A percentile compares a stretch with the other conserved stretches of the same genome.
Evolutionary conservation across 1,140 invertebrate species (phyloP).

Genomic region (Heterodera schachtii): DNA sequence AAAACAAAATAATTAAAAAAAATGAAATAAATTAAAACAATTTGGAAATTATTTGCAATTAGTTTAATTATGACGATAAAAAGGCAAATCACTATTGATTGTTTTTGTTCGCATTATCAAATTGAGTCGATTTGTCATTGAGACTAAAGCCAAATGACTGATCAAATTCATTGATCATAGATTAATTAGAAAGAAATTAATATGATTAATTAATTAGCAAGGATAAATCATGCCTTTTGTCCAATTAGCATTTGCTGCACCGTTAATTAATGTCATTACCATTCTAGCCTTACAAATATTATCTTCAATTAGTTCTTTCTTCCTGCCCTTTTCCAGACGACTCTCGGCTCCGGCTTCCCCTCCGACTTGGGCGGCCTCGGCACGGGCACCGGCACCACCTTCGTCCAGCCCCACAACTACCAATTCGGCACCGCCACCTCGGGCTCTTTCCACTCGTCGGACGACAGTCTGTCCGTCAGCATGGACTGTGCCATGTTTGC

Average conservation of each 20-base stretch:
- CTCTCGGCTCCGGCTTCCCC: background rate
- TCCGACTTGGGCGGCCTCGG: constrained; percentile 26
- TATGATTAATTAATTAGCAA: too few relatives aligned
- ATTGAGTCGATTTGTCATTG: too few relatives aligned
- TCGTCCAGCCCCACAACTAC: constrained; percentile 53
- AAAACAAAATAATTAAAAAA: background rate
- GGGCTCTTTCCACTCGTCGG: constrained; percentile 44
- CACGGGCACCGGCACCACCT: constrained; percentile 11
- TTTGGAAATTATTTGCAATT: too few relatives aligned
- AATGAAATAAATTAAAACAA: too few relatives aligned
- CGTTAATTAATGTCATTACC: background rate
- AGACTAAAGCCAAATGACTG: too few relatives aligned
- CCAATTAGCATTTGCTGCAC: too few relatives aligned
- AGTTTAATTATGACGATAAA: too few relatives aligned
- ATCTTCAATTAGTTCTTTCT: background rate
- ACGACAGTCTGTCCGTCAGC: constrained; percentile 38
- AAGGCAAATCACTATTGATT: too few relatives aligned
- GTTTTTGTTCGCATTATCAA: too few relatives aligned
- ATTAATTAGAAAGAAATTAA: too few relatives aligned
- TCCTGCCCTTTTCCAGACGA: background rate
- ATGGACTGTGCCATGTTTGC: constrained; percentile 47
- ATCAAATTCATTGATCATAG: too few relatives aligned
- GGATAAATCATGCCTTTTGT: too few relatives aligned
- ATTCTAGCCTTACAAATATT: background rate
- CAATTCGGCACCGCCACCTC: constrained; percentile 49